Evolutionary conservation across 1,140 invertebrate species (phyloP), one percentile per base, ranked within the genome.

Genomic region (Pomacea maculata): DNA sequence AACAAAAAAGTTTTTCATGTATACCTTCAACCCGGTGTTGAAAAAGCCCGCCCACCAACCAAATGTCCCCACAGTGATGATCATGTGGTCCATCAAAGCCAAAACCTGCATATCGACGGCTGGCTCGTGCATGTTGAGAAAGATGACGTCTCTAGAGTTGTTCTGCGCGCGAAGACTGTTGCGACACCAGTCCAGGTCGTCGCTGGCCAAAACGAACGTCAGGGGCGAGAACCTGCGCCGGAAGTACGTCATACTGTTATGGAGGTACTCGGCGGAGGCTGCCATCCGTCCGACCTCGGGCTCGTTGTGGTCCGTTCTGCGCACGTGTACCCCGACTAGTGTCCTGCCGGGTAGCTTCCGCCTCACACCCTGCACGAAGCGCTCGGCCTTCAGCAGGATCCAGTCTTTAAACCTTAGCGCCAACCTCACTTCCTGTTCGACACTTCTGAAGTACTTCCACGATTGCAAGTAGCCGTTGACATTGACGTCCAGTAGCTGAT

Each of bases 1-100:
- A 19, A 29, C 45, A 2, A 75, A 25, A 55, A 75, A 75, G 6
- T 75, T 52, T 1, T 57, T 55, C 12, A 19, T 55, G 73, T 75
- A 87, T 19, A 85, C 80, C 15, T 82, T 82, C 3, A 68, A 78
- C 21, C 89, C 89, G 72, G 81, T 82, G 29, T 79, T 82, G 45
- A 88, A 64, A 80, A 84, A 88, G 0, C 76, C 85, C 12, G 84
- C 78, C 87, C 87, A 88, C 87, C 87, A 88, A 3, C 86, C 80
- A 75, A 81, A 87, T 6, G 84, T 81, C 17, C 87, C 87, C 9
- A 86, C 86, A 2, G 84, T 86, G 54, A 86, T 83, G 34, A 88
- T 87, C 54, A 84, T 78, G 78, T 88, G 85, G 79, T 88, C 83
- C 79, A 87, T 84, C 17, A 78, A 75, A 1, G 82, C 45, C 71